Evolutionary conservation across 2,888 invertebrate species (phyloP).

Genomic region (Orthosia incerta): DNA sequence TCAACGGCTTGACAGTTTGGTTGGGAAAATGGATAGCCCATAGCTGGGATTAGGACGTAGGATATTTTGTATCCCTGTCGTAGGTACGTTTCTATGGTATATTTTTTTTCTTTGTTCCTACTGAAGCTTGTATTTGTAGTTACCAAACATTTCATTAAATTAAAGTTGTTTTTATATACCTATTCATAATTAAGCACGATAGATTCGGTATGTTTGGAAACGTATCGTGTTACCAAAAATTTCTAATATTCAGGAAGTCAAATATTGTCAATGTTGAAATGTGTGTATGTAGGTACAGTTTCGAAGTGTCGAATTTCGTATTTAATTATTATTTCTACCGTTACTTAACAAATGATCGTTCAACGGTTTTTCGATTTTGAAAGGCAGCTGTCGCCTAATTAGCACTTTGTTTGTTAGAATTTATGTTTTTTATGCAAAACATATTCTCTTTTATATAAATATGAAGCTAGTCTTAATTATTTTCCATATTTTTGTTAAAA

Average conservation of each 20-base stretch:
- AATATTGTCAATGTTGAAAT: conserved; percentile 1
- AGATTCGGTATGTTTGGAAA: conserved; percentile 4
- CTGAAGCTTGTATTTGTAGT: background rate
- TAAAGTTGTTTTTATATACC: background rate
- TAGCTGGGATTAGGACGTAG: too few relatives aligned
- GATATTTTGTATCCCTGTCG: too few relatives aligned
- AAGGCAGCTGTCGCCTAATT: conserved; percentile 13
- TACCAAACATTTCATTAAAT: conserved; percentile 4
- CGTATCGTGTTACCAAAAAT: background rate
- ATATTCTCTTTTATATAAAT: conserved; percentile 3
- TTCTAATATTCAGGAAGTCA: conserved; percentile 8
- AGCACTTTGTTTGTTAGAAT: background rate
- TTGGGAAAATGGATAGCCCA: too few relatives aligned
- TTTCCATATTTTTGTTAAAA: background rate
- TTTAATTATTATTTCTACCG: conserved; percentile 25
- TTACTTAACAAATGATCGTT: conserved; percentile 13
- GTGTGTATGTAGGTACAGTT: background rate
- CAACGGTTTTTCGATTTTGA: conserved; percentile 20
- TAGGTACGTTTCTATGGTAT: too few relatives aligned
- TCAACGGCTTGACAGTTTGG: background rate
- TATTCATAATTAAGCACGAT: background rate
- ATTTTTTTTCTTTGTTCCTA: too few relatives aligned
- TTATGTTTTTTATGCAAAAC: conserved; percentile 15
- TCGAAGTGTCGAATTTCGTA: conserved; percentile 11
- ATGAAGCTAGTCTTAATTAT: background rate